Conservation (phyloP, 2,888 invertebrate species). For the Drosophila stalkeri region DNA sequence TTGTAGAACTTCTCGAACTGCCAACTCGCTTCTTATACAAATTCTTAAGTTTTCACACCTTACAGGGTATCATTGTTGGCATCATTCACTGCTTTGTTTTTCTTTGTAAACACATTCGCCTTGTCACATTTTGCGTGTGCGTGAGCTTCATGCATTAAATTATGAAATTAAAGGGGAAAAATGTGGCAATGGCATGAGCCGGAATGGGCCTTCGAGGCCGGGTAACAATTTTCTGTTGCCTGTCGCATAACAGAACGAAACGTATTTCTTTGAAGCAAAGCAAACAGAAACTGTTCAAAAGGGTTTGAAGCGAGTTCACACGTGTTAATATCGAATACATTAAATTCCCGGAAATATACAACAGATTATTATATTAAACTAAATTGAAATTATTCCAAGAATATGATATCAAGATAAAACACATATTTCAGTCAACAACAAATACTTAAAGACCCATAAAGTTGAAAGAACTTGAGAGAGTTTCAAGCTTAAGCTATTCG, state of each 20-base stretch:
- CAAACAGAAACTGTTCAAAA: conserved; percentile 32
- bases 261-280: conserved; percentile 47
- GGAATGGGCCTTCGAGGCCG: background rate
- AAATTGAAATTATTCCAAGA: background rate
- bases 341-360: background rate
- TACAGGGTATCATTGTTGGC: conserved; percentile 31
- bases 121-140: conserved; percentile 50
- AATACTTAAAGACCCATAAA: background rate
- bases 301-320: conserved; percentile 36
- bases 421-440: background rate
- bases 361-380: background rate
- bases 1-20: fast-evolving
- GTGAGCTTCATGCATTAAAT: conserved; percentile 71
- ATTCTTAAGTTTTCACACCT: too few species aligned
- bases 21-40: too few species aligned
- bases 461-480: background rate
- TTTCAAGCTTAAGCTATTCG: background rate
- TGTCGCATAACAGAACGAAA: conserved; percentile 42
- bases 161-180: conserved; percentile 38
- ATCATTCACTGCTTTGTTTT: background rate
- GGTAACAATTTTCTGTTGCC: conserved; percentile 26
- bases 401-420: background rate
- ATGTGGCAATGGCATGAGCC: background rate
- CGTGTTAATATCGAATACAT: background rate
- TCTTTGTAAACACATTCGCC: conserved; percentile 18